Evolutionary conservation across 2,113 vertebrate species (phyloP).

Genomic region (Prolemur simus): DNA sequence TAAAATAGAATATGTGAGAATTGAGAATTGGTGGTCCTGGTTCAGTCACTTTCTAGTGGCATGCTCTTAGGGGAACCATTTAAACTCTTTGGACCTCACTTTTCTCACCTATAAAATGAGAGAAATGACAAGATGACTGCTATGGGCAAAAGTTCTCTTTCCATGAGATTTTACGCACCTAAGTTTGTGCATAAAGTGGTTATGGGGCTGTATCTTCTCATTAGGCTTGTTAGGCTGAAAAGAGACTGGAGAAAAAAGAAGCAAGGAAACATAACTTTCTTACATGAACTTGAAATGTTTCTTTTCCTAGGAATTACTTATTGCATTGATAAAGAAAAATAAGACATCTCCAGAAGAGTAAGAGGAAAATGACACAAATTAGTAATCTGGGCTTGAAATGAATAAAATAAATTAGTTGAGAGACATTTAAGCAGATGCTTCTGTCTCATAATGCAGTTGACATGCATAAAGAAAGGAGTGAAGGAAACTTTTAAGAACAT

Average conservation of each 20-base stretch:
- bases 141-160: not conserved
- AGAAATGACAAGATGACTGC: not conserved
- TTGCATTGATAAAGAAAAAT: not conserved
- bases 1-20: not conserved
- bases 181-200: not conserved
- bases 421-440: not conserved
- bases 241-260: not conserved
- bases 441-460: not conserved
- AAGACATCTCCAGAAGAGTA: not conserved
- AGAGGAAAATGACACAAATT: constrained; percentile 1
- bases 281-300: not conserved
- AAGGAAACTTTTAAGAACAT: not conserved
- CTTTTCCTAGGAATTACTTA: not conserved
- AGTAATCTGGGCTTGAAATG: not conserved
- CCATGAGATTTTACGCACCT: not conserved
- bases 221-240: not conserved
- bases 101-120: not conserved
- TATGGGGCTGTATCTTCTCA: not conserved
- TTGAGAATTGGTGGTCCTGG: not conserved
- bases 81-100: not conserved
- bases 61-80: not conserved
- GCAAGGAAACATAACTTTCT: not conserved
- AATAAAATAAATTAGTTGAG: not conserved
- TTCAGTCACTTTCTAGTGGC: not conserved
- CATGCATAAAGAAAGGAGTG: not conserved